Base-by-base conservation (phyloP, 2,113 vertebrate genomes). In the Entelurus aequoreus region DNA sequence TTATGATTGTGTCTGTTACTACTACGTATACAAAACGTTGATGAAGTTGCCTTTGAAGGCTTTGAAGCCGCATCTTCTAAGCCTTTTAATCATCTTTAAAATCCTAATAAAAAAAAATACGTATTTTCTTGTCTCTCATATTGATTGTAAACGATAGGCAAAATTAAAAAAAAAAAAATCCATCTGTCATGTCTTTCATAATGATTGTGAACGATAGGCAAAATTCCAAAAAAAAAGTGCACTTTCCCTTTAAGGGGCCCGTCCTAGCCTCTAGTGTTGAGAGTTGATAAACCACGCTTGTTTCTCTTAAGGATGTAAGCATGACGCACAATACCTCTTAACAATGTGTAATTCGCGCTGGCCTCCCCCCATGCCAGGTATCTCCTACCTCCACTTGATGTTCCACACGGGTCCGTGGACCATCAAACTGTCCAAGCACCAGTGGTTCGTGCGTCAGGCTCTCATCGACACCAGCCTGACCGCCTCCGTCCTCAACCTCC, bases 391-490 rank as follows among this genome's bases (percentile, higher is more conserved):
- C 16, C 92, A 93, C 88, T 66, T 99, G 85, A 97, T 99, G 95
- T 94, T 99, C 76, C 92, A 98, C 76, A 99, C 97, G 0, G 97
- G 97, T n/a, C 94, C 95, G 0, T 94, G 94, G 85, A 96, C 95
- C 0, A 91, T 84, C 61, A 94, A 91, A 0, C 72, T 99, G 67
- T 87, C 88, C 0, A 83, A 89, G 42, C 68, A 91, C 61, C 86
- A 89, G 75, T 99, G 96, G 94, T 95, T 98, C 60, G 73, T 98
- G 71, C 94, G 97, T 0, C 94, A 99, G 89, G 93, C 93, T 0
- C 92, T 99, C 28, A 89, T 98, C 52, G 95, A 99, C 79, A 93
- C 94, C 16, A 98, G 96, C 77, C 86, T 99, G 70, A 96, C 95
- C 0, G 97, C 97, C 0, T 99, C 97, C 0, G 87, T 99, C 72